Conservation (phyloP, 2,888 invertebrate genomes). For the Allygus modestus region DNA sequence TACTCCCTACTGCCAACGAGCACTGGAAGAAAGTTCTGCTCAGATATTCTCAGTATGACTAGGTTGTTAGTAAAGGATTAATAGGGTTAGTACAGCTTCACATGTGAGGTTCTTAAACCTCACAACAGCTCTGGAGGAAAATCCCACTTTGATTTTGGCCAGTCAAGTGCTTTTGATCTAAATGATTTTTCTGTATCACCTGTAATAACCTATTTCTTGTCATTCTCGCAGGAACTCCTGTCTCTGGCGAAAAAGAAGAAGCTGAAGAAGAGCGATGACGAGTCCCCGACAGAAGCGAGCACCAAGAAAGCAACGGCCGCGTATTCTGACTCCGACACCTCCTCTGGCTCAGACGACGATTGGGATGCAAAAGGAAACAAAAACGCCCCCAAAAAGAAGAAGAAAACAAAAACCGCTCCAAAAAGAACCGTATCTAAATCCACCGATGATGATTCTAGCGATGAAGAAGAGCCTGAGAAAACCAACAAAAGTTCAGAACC, state of each 20-base stretch:
- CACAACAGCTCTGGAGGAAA: no score
- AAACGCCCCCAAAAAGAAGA: conserved; percentile 74
- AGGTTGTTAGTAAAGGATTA: no score
- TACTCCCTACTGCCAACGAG: no score
- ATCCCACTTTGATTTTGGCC: no score
- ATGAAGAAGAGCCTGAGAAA: conserved; percentile 73
- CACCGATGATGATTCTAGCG: conserved; percentile 70
- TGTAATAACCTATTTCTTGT: no score
- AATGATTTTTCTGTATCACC: no score
- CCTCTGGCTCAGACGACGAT: conserved; percentile 77
- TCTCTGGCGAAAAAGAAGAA: conserved; percentile 90
- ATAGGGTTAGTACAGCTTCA: no score
- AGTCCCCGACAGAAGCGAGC: conserved; percentile 70
- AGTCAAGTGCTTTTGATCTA: no score
- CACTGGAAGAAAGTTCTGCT: no score
- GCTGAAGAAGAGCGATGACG: conserved; percentile 75
- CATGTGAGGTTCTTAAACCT: no score
- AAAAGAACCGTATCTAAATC: conserved; percentile 72
- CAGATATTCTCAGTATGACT: no score
- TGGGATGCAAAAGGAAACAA: conserved; percentile 75
- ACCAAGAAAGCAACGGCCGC: conserved; percentile 63
- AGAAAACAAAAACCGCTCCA: conserved; percentile 73
- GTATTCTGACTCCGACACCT: conserved; percentile 74
- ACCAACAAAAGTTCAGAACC: conserved; percentile 83
- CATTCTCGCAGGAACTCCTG: conserved; percentile 82